A percentile compares a stretch with the other conserved stretches of the same genome.
These are phyloP conservation scores for Mesoligia furuncula DNA, from an alignment of 2,888 invertebrate genomes.

Conservation along the genomic window DNA sequence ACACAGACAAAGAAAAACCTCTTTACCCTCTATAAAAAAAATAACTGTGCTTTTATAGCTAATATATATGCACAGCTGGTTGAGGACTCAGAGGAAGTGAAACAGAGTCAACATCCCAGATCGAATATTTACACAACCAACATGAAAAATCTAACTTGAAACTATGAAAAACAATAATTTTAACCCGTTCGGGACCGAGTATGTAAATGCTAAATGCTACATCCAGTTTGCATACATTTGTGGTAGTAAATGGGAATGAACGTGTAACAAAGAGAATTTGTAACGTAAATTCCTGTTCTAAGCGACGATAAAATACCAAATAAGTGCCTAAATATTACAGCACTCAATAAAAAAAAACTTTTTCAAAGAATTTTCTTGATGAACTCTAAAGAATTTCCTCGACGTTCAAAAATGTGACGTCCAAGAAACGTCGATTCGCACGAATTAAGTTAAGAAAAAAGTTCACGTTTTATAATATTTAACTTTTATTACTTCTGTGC, in stretches of 20 bases:
- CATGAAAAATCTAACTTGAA: background rate
- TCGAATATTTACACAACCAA: background rate
- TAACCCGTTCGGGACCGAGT: background rate
- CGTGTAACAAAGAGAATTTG: conserved; percentile 9
- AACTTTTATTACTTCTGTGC: too few species aligned
- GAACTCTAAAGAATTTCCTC: background rate
- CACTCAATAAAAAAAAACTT: conserved; percentile 25
- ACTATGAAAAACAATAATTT: background rate
- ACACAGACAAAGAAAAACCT: background rate
- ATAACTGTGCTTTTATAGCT: background rate
- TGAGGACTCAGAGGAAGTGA: background rate
- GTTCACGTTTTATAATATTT: too few species aligned
- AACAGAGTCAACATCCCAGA: background rate
- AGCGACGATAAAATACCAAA: background rate
- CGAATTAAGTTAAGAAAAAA: too few species aligned
- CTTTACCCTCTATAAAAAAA: background rate
- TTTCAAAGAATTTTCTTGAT: conserved; percentile 9
- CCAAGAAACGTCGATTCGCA: background rate
- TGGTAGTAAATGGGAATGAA: conserved; percentile 12
- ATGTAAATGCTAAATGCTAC: conserved; percentile 19
- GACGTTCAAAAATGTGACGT: conserved; percentile 2
- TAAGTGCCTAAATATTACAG: background rate
- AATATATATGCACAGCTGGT: background rate
- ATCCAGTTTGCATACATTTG: conserved; percentile 29
- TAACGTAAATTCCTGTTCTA: background rate